phyloP scores from a whole-genome alignment of 53 echinoderm and acorn worm genomes.

The Holothuria leucospilota region DNA sequence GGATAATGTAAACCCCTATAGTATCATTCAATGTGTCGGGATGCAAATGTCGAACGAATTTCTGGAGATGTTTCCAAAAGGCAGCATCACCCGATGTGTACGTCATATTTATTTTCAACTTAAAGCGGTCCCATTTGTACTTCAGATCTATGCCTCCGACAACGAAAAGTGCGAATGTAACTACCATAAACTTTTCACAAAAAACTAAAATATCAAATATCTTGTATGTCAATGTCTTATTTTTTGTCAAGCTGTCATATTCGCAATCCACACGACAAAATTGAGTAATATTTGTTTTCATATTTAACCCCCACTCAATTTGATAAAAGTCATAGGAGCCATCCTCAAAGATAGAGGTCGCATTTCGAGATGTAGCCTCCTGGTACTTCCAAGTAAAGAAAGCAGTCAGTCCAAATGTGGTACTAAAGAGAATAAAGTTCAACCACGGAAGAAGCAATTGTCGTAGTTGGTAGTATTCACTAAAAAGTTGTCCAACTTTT shows the following conservation, averaged over 20 bases:
- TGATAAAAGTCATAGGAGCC: neutral
- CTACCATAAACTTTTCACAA: slow-evolving; percentile 7
- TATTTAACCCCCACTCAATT: too few species aligned
- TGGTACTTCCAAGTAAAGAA: slow-evolving; percentile 27
- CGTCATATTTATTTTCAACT: neutral
- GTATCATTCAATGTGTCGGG: neutral
- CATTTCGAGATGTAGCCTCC: neutral
- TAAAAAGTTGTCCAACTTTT: neutral
- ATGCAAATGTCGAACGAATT: neutral
- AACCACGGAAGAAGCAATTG: neutral
- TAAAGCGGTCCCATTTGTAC: slow-evolving; percentile 6
- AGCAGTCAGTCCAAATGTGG: slow-evolving; percentile 12
- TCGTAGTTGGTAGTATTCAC: slow-evolving; percentile 27
- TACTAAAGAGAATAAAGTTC: slow-evolving; percentile 16
- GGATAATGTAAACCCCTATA: neutral
- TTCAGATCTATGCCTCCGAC: neutral
- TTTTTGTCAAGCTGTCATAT: neutral
- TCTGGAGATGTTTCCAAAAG: neutral
- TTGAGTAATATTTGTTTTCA: too few species aligned
- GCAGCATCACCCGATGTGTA: too few species aligned
- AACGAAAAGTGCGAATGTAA: neutral
- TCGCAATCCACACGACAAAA: neutral
- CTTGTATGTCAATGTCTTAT: neutral
- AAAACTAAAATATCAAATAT: neutral
- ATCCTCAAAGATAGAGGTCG: too few species aligned